Conservation (phyloP, 2,797 vertebrate species). For the Limosa lapponica region DNA sequence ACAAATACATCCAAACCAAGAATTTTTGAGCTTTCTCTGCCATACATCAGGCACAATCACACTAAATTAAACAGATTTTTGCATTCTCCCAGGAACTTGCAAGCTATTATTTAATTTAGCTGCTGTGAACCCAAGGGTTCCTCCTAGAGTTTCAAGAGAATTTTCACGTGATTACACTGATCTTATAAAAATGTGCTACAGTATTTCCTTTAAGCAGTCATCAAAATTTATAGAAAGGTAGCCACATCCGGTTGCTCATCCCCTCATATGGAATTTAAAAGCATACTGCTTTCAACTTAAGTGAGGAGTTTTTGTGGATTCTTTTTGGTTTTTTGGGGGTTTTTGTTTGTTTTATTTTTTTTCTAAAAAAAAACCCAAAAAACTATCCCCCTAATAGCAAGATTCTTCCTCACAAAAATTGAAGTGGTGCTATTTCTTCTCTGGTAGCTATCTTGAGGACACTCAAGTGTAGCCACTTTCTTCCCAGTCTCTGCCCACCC, state of each 20-base stretch:
- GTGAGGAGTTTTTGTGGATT: neutral
- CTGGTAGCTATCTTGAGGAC: neutral
- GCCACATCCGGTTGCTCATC: rapidly evolving
- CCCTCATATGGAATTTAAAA: neutral
- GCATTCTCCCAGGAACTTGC: neutral
- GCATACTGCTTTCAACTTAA: neutral
- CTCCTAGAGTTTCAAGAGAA: neutral
- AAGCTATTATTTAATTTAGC: neutral
- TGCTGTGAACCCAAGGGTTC: neutral
- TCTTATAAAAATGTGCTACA: rapidly evolving
- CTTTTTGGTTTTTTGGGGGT: neutral
- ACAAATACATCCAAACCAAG: neutral
- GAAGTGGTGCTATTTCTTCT: neutral
- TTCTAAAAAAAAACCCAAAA: too few relatives aligned
- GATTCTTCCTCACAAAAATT: neutral
- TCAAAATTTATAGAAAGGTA: neutral
- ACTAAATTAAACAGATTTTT: neutral
- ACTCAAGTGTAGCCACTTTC: neutral
- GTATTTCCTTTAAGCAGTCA: neutral
- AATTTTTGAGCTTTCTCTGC: neutral
- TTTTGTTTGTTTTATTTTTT: neutral
- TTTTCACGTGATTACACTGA: neutral
- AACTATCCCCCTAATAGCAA: neutral
- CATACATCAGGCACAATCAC: neutral
- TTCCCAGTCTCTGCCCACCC: neutral